These are phyloP conservation scores for Anthopleura xanthogrammica DNA, from an alignment of 92 coral and sea anemone species.

Conservation along the genomic window DNA sequence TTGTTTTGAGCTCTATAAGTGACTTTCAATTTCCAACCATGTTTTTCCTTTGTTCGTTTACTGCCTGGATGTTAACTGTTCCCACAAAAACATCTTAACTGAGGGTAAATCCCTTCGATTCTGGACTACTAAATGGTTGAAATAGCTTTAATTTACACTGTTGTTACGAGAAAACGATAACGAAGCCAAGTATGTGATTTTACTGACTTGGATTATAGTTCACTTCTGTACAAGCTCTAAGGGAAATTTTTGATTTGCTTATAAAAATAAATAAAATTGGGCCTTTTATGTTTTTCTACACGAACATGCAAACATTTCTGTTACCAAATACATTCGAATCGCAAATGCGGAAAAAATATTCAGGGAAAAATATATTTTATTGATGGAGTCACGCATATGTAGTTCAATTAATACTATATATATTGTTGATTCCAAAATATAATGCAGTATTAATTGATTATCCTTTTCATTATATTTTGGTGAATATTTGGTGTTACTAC, in stretches of 20 bases:
- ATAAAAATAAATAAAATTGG: neutral
- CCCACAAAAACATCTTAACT: neutral
- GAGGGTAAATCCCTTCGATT: neutral
- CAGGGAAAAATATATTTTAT: neutral
- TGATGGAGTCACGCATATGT: slow-evolving; percentile 2
- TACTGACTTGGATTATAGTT: neutral
- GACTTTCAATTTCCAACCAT: neutral
- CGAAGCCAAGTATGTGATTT: neutral
- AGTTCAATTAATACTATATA: neutral
- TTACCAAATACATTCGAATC: neutral
- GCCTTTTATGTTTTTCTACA: neutral
- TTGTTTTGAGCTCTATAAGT: neutral
- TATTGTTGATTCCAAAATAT: neutral
- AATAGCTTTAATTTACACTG: neutral
- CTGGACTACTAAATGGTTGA: neutral
- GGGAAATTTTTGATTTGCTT: neutral
- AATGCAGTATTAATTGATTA: neutral
- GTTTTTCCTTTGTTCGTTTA: neutral
- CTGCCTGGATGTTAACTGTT: neutral
- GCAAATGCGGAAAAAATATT: neutral
- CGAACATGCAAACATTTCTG: no score
- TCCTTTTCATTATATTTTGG: neutral
- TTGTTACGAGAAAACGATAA: neutral
- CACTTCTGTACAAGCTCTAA: neutral
- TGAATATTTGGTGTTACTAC: neutral